Conservation (phyloP, 2,113 vertebrate genomes). For the Xenus cinereus region DNA sequence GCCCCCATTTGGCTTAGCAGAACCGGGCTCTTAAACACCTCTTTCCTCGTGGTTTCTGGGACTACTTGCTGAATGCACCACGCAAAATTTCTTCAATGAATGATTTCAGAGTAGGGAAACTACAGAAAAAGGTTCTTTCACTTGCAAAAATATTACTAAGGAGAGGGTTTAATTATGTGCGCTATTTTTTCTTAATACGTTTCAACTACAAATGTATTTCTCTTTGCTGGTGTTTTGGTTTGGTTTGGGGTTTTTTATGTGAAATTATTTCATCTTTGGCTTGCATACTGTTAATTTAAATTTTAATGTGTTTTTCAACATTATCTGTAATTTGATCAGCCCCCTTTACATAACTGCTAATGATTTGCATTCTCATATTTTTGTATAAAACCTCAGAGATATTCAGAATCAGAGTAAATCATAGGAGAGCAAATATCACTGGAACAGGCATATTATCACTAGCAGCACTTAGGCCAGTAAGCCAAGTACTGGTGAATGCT, state of each 20-base stretch:
- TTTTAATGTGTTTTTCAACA: not conserved
- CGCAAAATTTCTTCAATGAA: not conserved
- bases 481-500: not conserved
- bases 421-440: not conserved
- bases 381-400: not conserved
- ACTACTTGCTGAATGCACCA: not conserved
- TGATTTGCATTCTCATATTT: conserved; percentile 15
- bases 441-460: not conserved
- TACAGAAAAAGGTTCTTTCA: not conserved
- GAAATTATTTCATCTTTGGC: not conserved
- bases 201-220: not conserved
- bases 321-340: conserved; percentile 8
- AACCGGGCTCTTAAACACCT: not conserved
- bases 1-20: not conserved
- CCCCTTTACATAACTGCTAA: not conserved
- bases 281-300: not conserved
- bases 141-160: not conserved
- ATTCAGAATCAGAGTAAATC: not conserved
- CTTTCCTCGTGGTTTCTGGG: not conserved
- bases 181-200: not conserved
- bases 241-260: not conserved
- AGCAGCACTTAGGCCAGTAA: conserved; percentile 4
- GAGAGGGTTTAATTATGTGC: not conserved
- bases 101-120: not conserved
- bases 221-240: not conserved